A percentile compares a stretch with the other conserved stretches of the same genome.
Conservation (phyloP, 2,113 vertebrate species). For the Aphelocoma coerulescens region DNA sequence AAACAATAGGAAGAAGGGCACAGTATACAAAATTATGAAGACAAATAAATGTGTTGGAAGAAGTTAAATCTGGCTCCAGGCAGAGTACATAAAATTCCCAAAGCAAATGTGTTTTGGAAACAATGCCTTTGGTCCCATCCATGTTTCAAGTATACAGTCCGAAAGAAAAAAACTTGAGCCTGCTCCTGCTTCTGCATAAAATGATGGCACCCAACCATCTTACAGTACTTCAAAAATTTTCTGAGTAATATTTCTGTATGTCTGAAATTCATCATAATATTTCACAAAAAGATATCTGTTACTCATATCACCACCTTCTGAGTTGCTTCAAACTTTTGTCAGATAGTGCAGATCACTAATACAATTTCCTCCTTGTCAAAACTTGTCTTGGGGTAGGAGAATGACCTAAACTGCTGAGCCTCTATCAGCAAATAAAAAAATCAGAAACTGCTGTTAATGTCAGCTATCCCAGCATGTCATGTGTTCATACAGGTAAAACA, state of each 20-base stretch:
- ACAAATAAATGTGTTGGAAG: background rate
- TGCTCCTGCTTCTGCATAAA: background rate
- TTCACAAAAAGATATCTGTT: background rate
- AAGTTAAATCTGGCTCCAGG: background rate
- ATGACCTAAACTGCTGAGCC: background rate
- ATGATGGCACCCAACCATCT: background rate
- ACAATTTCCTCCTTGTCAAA: background rate
- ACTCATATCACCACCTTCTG: background rate
- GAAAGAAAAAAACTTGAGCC: background rate
- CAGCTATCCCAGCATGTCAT: background rate
- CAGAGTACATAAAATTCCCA: background rate
- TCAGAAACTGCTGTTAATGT: background rate
- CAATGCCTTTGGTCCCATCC: background rate
- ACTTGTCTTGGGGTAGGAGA: background rate
- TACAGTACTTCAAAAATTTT: background rate
- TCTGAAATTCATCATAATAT: background rate
- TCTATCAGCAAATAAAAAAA: background rate
- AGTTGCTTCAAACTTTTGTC: background rate
- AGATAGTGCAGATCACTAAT: background rate
- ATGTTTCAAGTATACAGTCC: accelerated
- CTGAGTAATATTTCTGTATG: background rate
- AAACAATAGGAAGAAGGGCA: background rate
- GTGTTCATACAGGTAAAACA: background rate
- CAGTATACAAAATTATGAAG: background rate
- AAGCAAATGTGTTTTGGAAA: background rate